A percentile compares a stretch with the other conserved stretches of the same genome.
Evolutionary conservation across 1,140 invertebrate species (phyloP).

Genomic region (Argopecten irradians): DNA sequence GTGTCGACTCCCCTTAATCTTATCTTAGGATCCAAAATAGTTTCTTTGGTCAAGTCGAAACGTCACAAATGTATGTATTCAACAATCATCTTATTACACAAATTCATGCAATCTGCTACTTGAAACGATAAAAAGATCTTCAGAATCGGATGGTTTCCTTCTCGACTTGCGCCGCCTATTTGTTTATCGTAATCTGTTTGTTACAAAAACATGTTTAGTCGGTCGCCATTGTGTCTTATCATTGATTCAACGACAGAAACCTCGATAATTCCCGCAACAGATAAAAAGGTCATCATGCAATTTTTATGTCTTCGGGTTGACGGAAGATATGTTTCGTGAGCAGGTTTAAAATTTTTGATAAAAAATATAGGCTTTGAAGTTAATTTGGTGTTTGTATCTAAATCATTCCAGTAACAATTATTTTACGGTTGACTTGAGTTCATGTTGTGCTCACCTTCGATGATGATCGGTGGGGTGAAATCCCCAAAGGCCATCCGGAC

Average conservation of each 20-base stretch:
- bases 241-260: background rate
- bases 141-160: conserved; percentile 21
- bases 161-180: background rate
- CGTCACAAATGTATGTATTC: background rate
- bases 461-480: background rate
- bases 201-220: background rate
- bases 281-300: background rate
- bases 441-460: background rate
- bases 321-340: background rate
- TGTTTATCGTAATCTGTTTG: conserved; percentile 3
- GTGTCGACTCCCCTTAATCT: background rate
- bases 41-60: background rate
- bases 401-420: background rate
- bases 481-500: background rate
- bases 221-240: background rate
- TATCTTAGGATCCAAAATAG: background rate
- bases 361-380: background rate
- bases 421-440: background rate
- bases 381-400: background rate
- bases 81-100: background rate
- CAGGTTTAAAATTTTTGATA: background rate
- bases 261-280: background rate
- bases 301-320: background rate
- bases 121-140: background rate
- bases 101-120: conserved; percentile 15